Evolutionary conservation across 2,888 invertebrate genomes (phyloP).

Genomic region (Steromphala cineraria): DNA sequence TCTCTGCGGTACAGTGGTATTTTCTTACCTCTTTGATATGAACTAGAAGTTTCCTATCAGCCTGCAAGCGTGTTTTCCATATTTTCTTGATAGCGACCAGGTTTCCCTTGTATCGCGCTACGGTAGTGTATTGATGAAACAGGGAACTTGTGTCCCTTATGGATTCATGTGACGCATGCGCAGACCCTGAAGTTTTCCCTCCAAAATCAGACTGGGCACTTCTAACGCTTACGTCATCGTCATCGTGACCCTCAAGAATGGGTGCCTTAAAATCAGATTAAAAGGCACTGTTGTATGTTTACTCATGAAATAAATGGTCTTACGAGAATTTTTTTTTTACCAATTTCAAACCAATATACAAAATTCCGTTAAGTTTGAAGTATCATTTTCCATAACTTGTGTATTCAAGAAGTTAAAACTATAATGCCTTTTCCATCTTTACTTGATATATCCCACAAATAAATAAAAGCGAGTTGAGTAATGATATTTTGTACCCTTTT

Average conservation of each 20-base stretch:
- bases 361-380: no score
- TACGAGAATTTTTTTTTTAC: no score
- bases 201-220: neutral
- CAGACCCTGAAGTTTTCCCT: neutral
- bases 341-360: no score
- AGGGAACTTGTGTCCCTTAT: neutral
- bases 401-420: no score
- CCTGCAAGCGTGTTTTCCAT: conserved; percentile 55
- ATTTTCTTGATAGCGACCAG: conserved; percentile 63
- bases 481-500: no score
- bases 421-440: no score
- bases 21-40: conserved; percentile 62
- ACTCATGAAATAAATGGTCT: no score
- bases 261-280: no score
- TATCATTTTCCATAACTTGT: no score
- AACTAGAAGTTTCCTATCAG: conserved; percentile 58
- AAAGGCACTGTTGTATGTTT: no score
- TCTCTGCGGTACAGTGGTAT: neutral
- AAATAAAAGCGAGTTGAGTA: no score
- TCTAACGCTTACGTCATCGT: neutral
- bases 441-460: no score
- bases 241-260: neutral
- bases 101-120: conserved; percentile 57
- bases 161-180: neutral
- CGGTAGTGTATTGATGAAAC: neutral